Percentiles rank a stretch among this genome's conserved stretches.
phyloP scores from a whole-genome alignment of 30 jellyfish, hydroid and myxozoan species.

The Mastigias papua region DNA sequence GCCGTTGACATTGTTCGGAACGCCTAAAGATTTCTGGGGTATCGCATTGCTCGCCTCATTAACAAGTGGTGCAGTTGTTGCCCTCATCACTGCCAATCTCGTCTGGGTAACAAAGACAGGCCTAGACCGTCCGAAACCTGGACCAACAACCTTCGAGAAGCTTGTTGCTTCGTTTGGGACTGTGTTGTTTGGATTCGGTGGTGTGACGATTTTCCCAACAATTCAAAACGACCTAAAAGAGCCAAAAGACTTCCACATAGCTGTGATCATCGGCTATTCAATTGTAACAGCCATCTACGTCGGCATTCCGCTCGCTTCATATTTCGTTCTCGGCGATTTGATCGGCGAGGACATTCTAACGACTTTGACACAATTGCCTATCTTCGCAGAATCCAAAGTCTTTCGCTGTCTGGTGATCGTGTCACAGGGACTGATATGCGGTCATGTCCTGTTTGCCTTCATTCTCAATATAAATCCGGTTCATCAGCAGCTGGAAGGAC shows the following conservation, averaged over 20 bases:
- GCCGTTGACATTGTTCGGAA: conserved; percentile 95
- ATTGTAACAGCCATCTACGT: conserved; percentile 82
- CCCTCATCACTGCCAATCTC: conserved; percentile 73
- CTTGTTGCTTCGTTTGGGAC: conserved; percentile 95
- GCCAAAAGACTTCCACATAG: conserved; percentile 92
- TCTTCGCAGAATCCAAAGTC: conserved; percentile 69
- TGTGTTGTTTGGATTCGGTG: conserved; percentile 95
- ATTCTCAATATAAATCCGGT: conserved; percentile 94
- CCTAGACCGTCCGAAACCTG: conserved; percentile 77
- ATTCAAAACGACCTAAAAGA: conserved; percentile 91
- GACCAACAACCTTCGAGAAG: conserved; percentile 63
- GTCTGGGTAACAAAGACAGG: conserved; percentile 82
- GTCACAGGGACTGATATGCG: conserved; percentile 92
- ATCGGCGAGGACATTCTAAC: conserved; percentile 92
- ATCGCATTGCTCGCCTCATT: conserved; percentile 93
- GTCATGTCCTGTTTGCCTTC: conserved; percentile 93
- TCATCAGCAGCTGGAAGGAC: conserved; percentile 91
- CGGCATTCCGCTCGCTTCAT: conserved; percentile 83
- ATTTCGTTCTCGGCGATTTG: conserved; percentile 82
- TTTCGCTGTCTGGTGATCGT: conserved; percentile 74
- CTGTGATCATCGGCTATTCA: conserved; percentile 89
- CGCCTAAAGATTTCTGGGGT: conserved; percentile 98
- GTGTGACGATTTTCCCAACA: conserved; percentile 93
- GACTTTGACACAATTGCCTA: conserved; percentile 75
- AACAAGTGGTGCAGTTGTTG: conserved; percentile 91